Evolutionary conservation across 2,797 vertebrate genomes (phyloP).

Genomic region (Parauchenoglanis ngamensis): DNA sequence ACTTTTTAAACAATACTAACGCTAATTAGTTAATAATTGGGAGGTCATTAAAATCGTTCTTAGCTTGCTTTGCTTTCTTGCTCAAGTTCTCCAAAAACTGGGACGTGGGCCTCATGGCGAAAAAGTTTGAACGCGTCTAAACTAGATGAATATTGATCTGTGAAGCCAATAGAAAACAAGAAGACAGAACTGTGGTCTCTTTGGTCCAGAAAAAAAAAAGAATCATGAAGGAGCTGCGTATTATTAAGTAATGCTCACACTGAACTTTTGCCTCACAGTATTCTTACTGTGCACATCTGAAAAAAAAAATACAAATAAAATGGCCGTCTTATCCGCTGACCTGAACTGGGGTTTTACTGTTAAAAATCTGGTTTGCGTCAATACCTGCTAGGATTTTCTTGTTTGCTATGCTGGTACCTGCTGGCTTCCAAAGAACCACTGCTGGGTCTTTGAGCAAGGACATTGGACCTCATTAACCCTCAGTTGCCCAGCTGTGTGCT

Average conservation of each 20-base stretch:
- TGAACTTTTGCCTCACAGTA: neutral
- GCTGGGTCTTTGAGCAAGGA: neutral
- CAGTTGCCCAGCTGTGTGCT: neutral
- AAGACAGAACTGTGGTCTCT: neutral
- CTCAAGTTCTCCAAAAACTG: neutral
- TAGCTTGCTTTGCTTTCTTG: neutral
- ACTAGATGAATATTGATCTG: neutral
- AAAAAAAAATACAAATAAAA: neutral
- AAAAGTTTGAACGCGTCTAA: neutral
- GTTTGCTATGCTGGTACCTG: neutral
- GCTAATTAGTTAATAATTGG: neutral
- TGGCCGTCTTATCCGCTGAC: neutral
- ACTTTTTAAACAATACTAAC: neutral
- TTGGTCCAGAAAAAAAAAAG: neutral
- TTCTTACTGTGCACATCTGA: neutral
- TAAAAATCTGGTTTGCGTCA: neutral
- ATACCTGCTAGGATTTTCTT: neutral
- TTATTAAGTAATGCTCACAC: slow-evolving; percentile 2
- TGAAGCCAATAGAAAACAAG: neutral
- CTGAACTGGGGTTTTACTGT: neutral
- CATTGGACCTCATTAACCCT: neutral
- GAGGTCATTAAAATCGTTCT: neutral
- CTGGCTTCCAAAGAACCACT: neutral
- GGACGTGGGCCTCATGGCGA: neutral
- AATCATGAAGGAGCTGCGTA: neutral